Base-by-base conservation (phyloP, 2,888 invertebrate genomes). In the Dicycla oo region DNA sequence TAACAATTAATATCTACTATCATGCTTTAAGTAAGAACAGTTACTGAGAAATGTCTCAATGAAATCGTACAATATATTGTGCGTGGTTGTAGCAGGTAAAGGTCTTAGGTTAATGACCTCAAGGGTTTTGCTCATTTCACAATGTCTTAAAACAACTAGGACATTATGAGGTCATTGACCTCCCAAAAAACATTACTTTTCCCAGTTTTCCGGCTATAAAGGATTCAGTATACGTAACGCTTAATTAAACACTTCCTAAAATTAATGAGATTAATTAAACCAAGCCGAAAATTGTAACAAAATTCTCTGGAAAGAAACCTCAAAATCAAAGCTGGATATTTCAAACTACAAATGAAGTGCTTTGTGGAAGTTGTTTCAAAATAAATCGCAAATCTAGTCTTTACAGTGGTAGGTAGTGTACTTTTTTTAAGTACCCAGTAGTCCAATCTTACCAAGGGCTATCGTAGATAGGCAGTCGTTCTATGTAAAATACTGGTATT, bases 181-280 rank as follows among this genome's bases (percentile, higher is more conserved):
- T 15, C 18, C 3, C 3, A 18, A 8, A 60, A 68, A 23, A 13
- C 23, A 15, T 10, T 13, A 7, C 0, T 15, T 43, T 23, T 45
- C 15, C 11, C 4, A 18, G 10, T n/a, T 34, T 54, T 18, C 51
- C 10, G 4, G 26, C 6, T 47, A 34, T 40, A 13, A 49, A 5
- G 10, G 1, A 53, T 54, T 53, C 23, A 43, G 43, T 43, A 26
- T 53, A 43, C 23, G 13, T 23, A 23, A 51, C 23, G 26, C 10
- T 38, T 30, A 15, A 40, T 38, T 30, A 15, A 40, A 26, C 23
- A 40, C 15, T 26, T 18, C 0, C 34, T 54, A 30, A 15, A 75
- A 75, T 57, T 51, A 51, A 67, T 74, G 40, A 54, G 8, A 60
- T 26, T 43, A 47, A 69, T 49, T 77, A 43, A 66, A 51, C 8